Evolutionary conservation across 2,888 invertebrate species (phyloP), one percentile per base, ranked within the genome.

Genomic region (Exocentrus adspersus): DNA sequence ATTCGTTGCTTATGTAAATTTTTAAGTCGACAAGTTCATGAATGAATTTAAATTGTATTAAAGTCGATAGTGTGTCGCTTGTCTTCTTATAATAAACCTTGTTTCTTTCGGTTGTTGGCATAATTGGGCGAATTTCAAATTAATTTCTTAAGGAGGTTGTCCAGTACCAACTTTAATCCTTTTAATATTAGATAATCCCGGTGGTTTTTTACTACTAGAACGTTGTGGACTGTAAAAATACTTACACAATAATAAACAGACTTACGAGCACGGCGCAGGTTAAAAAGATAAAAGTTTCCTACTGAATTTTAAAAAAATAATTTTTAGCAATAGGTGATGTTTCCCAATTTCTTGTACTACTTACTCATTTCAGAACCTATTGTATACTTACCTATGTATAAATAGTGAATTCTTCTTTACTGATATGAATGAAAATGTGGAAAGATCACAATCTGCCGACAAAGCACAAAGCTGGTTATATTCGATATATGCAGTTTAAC

Each of bases 21-120:
- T 37, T 30, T 51, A 51, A 51, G 30, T 51, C 32, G 48, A 48
- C 48, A 51, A 30, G 17, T 51, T 51, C 24, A 37, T 51, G 51
- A 32, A 16, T 32, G 30, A 32, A 17, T 51, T 51, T 51, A 32
- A 51, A 32, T 51, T 51, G 32, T 32, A 51, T 51, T 51, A 51
- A 51, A 12, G 51, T 51, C 51, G 37, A 17, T 51, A 51, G 51
- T 51, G 51, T 51, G n/a, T 51, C 51, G 51, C 51, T 20, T 51
- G 51, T 51, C 51, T 10, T 37, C 51, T 51, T 51, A 51, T 16
- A 37, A 51, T 51, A 51, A 51, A 51, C 51, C 20, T 16, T 19
- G 14, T 51, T 32, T 51, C 37, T 51, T 51, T 17, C 32, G 20
- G 30, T 32, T 51, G 20, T 51, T 30, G 32, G 37, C 19, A 51